phyloP scores from a whole-genome alignment of 2,797 vertebrate species.

The Ctenopoma multispine region DNA sequence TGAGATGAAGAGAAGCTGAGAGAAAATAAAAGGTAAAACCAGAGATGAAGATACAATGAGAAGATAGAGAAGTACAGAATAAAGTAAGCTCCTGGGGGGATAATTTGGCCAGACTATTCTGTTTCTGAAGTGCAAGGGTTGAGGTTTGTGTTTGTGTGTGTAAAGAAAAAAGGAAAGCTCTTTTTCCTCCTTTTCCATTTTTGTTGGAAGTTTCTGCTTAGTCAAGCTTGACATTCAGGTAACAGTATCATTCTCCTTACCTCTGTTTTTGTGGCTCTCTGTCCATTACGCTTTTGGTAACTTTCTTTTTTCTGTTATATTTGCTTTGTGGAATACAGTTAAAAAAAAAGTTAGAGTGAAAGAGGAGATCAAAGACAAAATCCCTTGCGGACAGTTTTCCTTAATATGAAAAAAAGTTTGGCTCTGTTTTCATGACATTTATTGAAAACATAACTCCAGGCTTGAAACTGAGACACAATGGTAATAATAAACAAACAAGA shows the following conservation, averaged over 20 bases:
- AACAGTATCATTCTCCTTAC: constrained; percentile 18
- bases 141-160: not conserved
- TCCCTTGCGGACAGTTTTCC: constrained; percentile 22
- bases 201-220: constrained; percentile 46
- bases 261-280: constrained; percentile 17
- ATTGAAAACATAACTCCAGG: constrained; percentile 12
- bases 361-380: constrained; percentile 3
- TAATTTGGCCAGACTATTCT: constrained; percentile 28
- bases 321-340: no score
- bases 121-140: constrained; percentile 17
- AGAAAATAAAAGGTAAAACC: constrained; percentile 21
- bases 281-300: constrained; percentile 20
- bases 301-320: not conserved
- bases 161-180: not conserved
- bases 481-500: constrained; percentile 21
- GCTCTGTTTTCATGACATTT: constrained; percentile 35
- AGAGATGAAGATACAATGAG: constrained; percentile 32
- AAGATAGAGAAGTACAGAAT: constrained; percentile 15
- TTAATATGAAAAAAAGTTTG: constrained; percentile 6
- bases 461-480: not conserved
- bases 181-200: constrained; percentile 12
- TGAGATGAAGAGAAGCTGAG: constrained; percentile 24
- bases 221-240: constrained; percentile 46
- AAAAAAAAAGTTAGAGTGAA: not conserved
- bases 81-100: constrained; percentile 5